Evolutionary conservation across 1,140 invertebrate species (phyloP).

Genomic region (Lysiphlebus fabarum): DNA sequence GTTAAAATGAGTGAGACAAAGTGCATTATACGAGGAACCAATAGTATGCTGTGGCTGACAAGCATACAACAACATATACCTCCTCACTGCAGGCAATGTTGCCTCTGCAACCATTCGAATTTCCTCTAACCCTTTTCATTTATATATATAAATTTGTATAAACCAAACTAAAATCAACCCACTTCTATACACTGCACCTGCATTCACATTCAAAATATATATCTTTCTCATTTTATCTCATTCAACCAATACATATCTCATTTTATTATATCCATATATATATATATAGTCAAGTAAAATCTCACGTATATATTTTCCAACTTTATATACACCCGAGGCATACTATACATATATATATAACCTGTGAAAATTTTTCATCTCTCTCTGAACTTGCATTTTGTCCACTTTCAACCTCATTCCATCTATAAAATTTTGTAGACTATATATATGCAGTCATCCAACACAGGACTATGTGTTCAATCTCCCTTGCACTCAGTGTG

Average conservation of each 20-base stretch:
- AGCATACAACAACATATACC: slow-evolving; percentile 37
- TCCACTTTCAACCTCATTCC: slow-evolving; percentile 10
- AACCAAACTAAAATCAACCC: background rate
- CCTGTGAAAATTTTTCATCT: background rate
- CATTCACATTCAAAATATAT: slow-evolving; percentile 7
- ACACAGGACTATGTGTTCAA: slow-evolving; percentile 24
- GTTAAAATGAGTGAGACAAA: slow-evolving; percentile 22
- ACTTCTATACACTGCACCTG: background rate
- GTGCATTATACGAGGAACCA: slow-evolving; percentile 36
- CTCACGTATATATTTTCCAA: no score
- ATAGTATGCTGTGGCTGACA: slow-evolving; percentile 46
- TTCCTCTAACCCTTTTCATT: slow-evolving; percentile 32
- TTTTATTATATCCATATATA: slow-evolving; percentile 19
- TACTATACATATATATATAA: no score
- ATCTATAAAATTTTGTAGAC: slow-evolving; percentile 21
- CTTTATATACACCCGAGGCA: no score
- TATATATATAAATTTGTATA: slow-evolving; percentile 5
- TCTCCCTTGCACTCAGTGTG: slow-evolving; percentile 22
- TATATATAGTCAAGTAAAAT: background rate
- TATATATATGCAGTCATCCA: slow-evolving; percentile 17
- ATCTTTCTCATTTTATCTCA: slow-evolving; percentile 24
- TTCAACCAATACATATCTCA: slow-evolving; percentile 25
- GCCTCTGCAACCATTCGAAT: slow-evolving; percentile 45
- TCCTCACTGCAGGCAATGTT: slow-evolving; percentile 28
- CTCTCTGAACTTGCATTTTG: background rate